These are phyloP conservation scores for Lasiurus borealis DNA, from an alignment of 2,113 vertebrate genomes.

Conservation along the genomic window DNA sequence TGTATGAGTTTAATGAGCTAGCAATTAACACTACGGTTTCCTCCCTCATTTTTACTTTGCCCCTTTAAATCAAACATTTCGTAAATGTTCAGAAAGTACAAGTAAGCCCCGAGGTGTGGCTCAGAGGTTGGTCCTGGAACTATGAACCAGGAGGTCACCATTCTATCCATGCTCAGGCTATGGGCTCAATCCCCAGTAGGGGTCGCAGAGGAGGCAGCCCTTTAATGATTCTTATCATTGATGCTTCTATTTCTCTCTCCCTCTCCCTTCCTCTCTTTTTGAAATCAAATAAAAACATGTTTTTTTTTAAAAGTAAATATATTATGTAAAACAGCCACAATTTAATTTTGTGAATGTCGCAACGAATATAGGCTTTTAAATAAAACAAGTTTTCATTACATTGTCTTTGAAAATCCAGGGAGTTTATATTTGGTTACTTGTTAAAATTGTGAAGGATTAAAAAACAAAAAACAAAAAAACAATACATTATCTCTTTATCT, in stretches of 20 bases:
- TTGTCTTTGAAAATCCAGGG: not conserved
- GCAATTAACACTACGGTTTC: not conserved
- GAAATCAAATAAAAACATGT: too few relatives aligned
- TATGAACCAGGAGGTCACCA: too few relatives aligned
- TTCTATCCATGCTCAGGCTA: too few relatives aligned
- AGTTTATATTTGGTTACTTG: slow-evolving; percentile 22
- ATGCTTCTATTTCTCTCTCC: too few relatives aligned
- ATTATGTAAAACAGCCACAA: not conserved
- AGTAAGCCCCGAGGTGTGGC: not conserved
- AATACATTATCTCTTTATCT: not conserved
- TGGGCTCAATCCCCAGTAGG: too few relatives aligned
- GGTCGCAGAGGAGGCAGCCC: too few relatives aligned
- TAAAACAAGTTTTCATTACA: not conserved
- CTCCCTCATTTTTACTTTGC: not conserved
- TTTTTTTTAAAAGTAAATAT: not conserved
- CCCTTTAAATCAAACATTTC: slow-evolving; percentile 56
- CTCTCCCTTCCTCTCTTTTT: too few relatives aligned
- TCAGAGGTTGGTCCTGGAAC: too few relatives aligned
- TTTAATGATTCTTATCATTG: too few relatives aligned
- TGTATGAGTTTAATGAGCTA: not conserved
- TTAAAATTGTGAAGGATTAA: not conserved
- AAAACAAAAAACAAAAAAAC: not conserved
- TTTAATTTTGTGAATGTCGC: not conserved
- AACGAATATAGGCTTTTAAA: not conserved
- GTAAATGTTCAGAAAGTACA: not conserved